Percentiles rank a stretch among this genome's conserved stretches.
phyloP scores from a whole-genome alignment of 2,113 vertebrate species.

The Pogonocichla stellata region DNA sequence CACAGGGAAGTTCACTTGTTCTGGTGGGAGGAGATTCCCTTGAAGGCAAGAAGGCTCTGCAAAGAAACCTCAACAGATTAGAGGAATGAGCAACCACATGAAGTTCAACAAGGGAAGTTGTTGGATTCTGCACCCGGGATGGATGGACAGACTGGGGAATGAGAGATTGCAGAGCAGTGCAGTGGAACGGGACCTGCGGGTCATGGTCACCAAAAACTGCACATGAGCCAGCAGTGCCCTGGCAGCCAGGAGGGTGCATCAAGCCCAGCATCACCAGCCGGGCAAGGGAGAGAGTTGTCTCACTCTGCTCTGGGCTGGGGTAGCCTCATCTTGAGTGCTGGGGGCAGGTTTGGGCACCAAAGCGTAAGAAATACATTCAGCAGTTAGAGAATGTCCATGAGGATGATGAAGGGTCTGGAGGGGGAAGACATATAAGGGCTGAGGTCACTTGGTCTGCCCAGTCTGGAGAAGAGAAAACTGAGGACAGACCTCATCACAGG shows the following conservation, averaged over 20 bases:
- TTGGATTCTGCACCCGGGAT: rapidly evolving
- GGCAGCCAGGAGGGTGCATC: background rate
- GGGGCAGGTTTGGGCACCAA: too few species aligned
- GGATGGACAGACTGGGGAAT: background rate
- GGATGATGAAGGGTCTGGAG: background rate
- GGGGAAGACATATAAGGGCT: rapidly evolving
- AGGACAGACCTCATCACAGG: too few species aligned
- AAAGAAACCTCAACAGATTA: background rate
- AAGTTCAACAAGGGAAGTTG: background rate
- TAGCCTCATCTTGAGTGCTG: rapidly evolving
- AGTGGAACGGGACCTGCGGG: rapidly evolving
- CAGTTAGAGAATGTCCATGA: background rate
- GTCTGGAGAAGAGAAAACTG: background rate
- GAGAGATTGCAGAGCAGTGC: background rate
- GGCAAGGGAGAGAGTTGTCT: background rate
- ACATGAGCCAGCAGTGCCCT: background rate
- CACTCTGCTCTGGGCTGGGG: rapidly evolving
- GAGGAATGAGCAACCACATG: background rate
- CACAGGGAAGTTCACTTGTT: background rate
- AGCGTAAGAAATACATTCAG: background rate
- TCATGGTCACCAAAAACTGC: too few species aligned
- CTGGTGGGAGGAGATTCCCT: background rate
- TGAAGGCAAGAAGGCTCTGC: background rate
- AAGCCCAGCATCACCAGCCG: rapidly evolving
- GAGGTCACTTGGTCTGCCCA: background rate